phyloP scores from a whole-genome alignment of 1,140 invertebrate species.

The Telenomus remus region DNA sequence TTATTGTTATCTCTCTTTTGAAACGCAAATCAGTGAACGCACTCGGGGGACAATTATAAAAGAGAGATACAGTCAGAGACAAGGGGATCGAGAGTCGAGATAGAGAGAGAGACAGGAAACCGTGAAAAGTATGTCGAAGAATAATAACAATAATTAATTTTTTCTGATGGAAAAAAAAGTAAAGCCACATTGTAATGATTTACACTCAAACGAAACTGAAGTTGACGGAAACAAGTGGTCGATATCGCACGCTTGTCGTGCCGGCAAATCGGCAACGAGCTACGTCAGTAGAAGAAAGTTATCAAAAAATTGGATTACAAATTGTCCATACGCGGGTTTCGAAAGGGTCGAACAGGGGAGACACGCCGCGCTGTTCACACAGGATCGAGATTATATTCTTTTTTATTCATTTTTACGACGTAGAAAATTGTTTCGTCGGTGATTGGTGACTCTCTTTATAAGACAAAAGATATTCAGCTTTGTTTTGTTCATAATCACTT shows the following conservation, averaged over 20 bases:
- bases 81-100: constrained; percentile 18
- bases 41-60: constrained; percentile 37
- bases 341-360: constrained; percentile 42
- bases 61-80: constrained; percentile 2
- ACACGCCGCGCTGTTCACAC: constrained; percentile 33
- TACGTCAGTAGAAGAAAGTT: constrained; percentile 64
- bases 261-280: constrained; percentile 38
- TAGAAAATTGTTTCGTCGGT: constrained; percentile 39
- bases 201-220: constrained; percentile 29
- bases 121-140: constrained; percentile 7
- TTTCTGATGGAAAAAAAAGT: too few species aligned
- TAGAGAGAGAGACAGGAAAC: constrained; percentile 10
- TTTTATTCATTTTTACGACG: constrained; percentile 41
- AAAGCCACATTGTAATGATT: constrained; percentile 1
- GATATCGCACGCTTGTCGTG: constrained; percentile 12
- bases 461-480: constrained; percentile 23
- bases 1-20: constrained; percentile 45
- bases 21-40: constrained; percentile 62
- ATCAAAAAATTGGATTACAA: constrained; percentile 67
- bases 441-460: constrained; percentile 21
- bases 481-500: constrained; percentile 2
- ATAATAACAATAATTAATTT: too few species aligned
- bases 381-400: constrained; percentile 27
- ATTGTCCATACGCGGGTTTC: constrained; percentile 56
- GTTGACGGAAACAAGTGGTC: constrained; percentile 3